Conservation (phyloP, 2,888 invertebrate genomes). For the Noctua janthe region DNA sequence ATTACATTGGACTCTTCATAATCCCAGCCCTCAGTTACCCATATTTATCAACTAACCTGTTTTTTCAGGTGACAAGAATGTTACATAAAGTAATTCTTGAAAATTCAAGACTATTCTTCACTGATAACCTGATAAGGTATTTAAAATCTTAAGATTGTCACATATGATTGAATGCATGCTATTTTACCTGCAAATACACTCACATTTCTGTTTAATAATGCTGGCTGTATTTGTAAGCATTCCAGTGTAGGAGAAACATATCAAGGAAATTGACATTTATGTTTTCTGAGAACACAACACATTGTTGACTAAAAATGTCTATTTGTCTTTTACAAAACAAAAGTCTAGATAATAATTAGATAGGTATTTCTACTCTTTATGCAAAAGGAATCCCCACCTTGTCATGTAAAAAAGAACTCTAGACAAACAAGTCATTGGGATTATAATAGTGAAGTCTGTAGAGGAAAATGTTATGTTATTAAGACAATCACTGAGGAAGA, state of each 20-base stretch:
- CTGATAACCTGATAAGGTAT: conserved; percentile 32
- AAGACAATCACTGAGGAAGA: conserved; percentile 37
- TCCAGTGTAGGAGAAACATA: not conserved
- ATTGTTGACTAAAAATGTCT: not conserved
- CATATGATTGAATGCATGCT: conserved; percentile 14
- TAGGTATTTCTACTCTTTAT: not conserved
- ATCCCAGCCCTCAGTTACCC: not conserved
- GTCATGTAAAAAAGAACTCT: conserved; percentile 20
- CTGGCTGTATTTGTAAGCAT: conserved; percentile 21
- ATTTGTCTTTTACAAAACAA: not conserved
- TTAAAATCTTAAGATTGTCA: conserved; percentile 34
- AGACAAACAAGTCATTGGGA: conserved; percentile 19
- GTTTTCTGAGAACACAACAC: not conserved
- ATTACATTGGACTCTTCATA: not conserved
- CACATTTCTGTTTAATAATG: conserved; percentile 11
- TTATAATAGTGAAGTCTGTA: conserved; percentile 11
- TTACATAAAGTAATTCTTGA: conserved; percentile 20
- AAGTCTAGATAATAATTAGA: too few relatives aligned
- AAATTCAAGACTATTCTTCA: not conserved
- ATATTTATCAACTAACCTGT: not conserved
- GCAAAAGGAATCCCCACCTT: not conserved
- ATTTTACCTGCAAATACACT: not conserved
- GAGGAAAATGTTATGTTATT: conserved; percentile 45
- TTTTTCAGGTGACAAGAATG: not conserved
- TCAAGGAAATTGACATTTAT: not conserved